Base-by-base conservation (phyloP, 2,797 vertebrate species). In the Cetoscarus ocellatus region DNA sequence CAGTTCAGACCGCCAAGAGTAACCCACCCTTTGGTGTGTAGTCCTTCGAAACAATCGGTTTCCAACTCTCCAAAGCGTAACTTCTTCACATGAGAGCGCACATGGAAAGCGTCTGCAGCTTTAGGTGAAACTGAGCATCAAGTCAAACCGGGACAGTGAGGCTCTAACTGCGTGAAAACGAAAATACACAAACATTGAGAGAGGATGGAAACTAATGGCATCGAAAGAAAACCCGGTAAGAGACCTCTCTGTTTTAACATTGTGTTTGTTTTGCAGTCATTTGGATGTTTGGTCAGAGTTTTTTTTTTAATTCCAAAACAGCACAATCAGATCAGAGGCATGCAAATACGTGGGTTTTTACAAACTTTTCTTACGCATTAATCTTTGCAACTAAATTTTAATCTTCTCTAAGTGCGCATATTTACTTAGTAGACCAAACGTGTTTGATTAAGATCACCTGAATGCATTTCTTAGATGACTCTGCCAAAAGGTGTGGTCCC, bases 141-240 rank as follows among this genome's bases (percentile, higher is more conserved):
- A 70, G 36, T 54, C 38, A 81, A 34, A 61, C 34, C 3, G 50
- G 39, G 13, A 8, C 0, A 43, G 44, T 34, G 9, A 39, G 27
- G 5, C 43, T 0, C 8, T 8, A 8, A 34, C 38, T 38, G 42
- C 27, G 10, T 15, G 12, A 63, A 19, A 18, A 19, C 43, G 27
- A 13, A 58, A 15, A 38, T 0, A 59, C 0, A 10, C 18, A 10
- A 51, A 1, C 9, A 14, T n/a, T 40, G 10, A 51, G 36, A 19
- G 1, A 67, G 1, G 14, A 94, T 94, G 94, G 86, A 88, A 47
- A 89, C 84, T 0, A 93, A 92, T 47, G 85, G 91, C 36, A 60
- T 78, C 13, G 72, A 80, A 6, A 69, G 15, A 15, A 88, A 70
- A 75, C 67, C 62, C 34, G 89, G 94, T 94, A 87, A 49, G 79